Percentiles rank a stretch among this genome's conserved stretches.
Evolutionary conservation across 1,140 invertebrate genomes (phyloP).

Genomic region (Bombyx mori): DNA sequence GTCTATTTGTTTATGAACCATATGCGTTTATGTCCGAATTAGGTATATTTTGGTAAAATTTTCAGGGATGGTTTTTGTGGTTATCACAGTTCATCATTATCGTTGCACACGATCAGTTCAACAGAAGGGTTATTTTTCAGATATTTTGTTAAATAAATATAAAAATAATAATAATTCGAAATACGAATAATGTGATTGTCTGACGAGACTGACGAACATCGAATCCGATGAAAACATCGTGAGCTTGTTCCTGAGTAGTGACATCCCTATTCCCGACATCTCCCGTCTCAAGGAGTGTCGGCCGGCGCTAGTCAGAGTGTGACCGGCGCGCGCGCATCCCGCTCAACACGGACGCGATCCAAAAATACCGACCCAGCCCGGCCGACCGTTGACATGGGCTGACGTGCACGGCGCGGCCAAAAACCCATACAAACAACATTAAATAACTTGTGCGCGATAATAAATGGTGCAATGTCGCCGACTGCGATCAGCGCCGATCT

Average conservation of each 20-base stretch:
- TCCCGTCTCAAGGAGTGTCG: conserved; percentile 62
- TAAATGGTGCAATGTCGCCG: conserved; percentile 55
- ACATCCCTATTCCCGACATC: conserved; percentile 40
- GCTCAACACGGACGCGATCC: conserved; percentile 32
- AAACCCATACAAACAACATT: background rate
- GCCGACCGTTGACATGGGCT: conserved; percentile 34
- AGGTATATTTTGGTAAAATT: too few relatives aligned
- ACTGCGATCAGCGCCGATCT: conserved; percentile 50
- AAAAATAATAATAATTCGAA: too few relatives aligned
- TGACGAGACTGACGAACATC: too few relatives aligned
- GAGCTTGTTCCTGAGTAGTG: background rate
- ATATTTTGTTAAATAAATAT: too few relatives aligned
- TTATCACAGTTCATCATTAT: too few relatives aligned
- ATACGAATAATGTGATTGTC: too few relatives aligned
- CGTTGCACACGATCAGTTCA: too few relatives aligned
- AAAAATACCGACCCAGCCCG: conserved; percentile 51
- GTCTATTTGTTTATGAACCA: too few relatives aligned
- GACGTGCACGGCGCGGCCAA: conserved; percentile 8
- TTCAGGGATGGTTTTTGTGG: too few relatives aligned
- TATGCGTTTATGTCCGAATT: too few relatives aligned
- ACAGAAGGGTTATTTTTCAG: too few relatives aligned
- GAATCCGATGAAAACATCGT: too few relatives aligned
- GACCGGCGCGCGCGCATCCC: conserved; percentile 56
- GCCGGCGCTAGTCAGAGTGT: conserved; percentile 40
- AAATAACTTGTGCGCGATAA: conserved; percentile 10